Percentiles rank a stretch among this genome's conserved stretches.
phyloP scores from a whole-genome alignment of 2,113 vertebrate genomes.

The Anoplopoma fimbria region DNA sequence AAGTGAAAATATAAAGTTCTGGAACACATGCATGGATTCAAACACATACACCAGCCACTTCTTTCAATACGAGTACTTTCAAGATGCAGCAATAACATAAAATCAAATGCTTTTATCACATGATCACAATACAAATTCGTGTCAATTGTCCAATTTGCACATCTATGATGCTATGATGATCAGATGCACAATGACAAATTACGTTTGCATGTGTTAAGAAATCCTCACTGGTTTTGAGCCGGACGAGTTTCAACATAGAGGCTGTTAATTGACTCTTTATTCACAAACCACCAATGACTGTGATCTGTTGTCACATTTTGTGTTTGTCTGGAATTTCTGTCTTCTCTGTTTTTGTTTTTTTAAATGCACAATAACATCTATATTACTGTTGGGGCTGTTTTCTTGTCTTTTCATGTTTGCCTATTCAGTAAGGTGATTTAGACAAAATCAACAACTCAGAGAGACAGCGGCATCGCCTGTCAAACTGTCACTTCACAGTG shows the following conservation, averaged over 20 bases:
- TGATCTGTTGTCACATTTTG: conserved; percentile 7
- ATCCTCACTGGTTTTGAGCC: not conserved
- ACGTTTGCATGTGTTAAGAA: conserved; percentile 23
- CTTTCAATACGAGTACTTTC: not conserved
- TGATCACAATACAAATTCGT: not conserved
- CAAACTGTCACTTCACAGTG: conserved; percentile 23
- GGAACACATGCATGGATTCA: not conserved
- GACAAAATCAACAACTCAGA: conserved; percentile 34
- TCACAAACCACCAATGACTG: conserved; percentile 8
- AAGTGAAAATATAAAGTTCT: not conserved
- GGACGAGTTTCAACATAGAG: conserved; percentile 22
- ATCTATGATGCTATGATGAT: not conserved
- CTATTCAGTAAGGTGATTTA: conserved; percentile 11
- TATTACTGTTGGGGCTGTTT: conserved; percentile 4
- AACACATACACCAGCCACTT: not conserved
- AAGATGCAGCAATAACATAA: not conserved
- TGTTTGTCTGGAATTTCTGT: conserved; percentile 3
- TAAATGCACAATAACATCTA: conserved; percentile 12
- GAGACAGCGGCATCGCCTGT: conserved; percentile 14
- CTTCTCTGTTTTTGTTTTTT: not conserved
- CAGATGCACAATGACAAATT: not conserved
- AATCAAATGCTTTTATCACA: conserved; percentile 36
- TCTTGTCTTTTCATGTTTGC: conserved; percentile 32
- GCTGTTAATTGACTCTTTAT: conserved; percentile 40
- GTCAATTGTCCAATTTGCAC: conserved; percentile 36